Percentiles rank a stretch among this genome's conserved stretches.
These are phyloP conservation scores for Lophotriccus pileatus DNA, from an alignment of 2,797 vertebrate species.

Conservation along the genomic window DNA sequence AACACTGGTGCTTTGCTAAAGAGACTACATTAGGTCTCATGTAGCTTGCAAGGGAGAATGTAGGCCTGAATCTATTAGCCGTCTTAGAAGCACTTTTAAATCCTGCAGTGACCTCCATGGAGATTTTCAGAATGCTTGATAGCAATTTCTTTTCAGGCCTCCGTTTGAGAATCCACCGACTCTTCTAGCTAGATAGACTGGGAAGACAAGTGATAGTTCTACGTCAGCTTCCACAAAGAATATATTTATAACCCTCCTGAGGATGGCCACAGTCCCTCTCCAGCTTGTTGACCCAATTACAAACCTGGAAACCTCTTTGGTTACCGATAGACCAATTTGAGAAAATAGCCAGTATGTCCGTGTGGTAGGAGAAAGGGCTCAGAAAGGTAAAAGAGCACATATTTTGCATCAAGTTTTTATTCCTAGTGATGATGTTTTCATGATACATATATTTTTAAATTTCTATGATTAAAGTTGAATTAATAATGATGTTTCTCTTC, in stretches of 20 bases:
- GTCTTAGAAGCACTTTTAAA: not conserved
- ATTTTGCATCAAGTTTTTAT: not conserved
- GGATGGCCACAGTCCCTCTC: not conserved
- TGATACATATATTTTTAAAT: not conserved
- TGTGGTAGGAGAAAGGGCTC: not conserved
- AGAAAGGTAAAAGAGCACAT: not conserved
- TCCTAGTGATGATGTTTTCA: not conserved
- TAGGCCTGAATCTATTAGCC: not conserved
- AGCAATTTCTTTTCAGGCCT: not conserved
- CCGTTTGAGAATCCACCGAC: not conserved
- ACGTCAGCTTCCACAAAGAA: not conserved
- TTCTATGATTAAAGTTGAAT: not conserved
- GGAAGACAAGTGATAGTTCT: not conserved
- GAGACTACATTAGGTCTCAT: not conserved
- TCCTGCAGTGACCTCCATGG: not conserved
- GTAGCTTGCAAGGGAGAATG: not conserved
- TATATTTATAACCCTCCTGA: not conserved
- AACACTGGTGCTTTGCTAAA: not conserved
- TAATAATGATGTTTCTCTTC: not conserved
- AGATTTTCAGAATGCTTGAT: not conserved
- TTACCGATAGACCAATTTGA: not conserved
- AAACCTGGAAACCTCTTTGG: not conserved
- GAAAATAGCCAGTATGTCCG: not conserved
- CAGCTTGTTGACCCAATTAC: not conserved
- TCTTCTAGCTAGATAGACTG: not conserved